Base-by-base conservation (phyloP, 2,797 vertebrate species). In the Acrossocheilus fasciatus region DNA sequence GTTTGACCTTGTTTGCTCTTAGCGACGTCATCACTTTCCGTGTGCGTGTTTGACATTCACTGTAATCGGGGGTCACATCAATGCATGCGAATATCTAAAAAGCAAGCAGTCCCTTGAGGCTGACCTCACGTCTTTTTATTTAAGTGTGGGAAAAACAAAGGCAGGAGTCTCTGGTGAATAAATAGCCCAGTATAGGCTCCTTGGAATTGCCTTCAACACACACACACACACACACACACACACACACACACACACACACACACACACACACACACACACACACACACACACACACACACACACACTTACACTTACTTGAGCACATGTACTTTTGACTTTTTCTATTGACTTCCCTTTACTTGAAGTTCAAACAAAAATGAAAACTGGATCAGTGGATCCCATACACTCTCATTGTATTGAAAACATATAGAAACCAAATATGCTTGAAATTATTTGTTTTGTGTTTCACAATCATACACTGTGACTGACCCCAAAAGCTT, bases 101-200 rank as follows among this genome's bases (percentile, higher is more conserved):
- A 92, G 59, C 64, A 87, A 90, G 68, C 8, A 54, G 88, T 92
- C 91, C 26, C 39, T 88, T 86, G 66, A 92, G 92, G 30, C 86
- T 68, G 11, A 91, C 90, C 87, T 92, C 88, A 87, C 15, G 84
- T 89, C 89, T 93, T 92, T 88, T 90, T 91, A 87, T 90, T 91
- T 57, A 84, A 88, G 90, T 91, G 91, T 94, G 93, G 93, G 92
- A 94, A 94, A 93, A 89, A 41, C 30, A 72, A 89, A 76, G 78
- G 86, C 87, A 88, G 91, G 75, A 87, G 57, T 82, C 79, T 68
- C 36, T 85, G 36, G 83, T 69, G 83, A 85, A 85, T 85, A 54
- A 57, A 85, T 70, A 69, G 83, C 62, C 50, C 62, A 77, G 39
- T 30, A 73, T n/a, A 23, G 6, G 45, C 11, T 77, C 20, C 57